Evolutionary conservation across 2,888 invertebrate genomes (phyloP).

Genomic region (Pachycephus smyrnensis): DNA sequence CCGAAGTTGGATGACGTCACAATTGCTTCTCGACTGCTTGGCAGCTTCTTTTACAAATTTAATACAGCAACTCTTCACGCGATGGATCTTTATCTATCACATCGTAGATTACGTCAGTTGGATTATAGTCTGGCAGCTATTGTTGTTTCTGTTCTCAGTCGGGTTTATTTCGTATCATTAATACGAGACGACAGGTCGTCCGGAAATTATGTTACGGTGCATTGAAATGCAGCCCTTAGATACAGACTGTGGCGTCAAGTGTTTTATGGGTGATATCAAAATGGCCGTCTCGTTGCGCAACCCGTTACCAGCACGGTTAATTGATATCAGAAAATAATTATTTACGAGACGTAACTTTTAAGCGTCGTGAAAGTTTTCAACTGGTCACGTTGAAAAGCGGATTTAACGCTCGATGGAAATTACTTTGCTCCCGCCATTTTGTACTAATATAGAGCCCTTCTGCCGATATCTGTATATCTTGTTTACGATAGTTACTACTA

Average conservation of each 20-base stretch:
- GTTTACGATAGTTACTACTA: not conserved
- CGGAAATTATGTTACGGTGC: not conserved
- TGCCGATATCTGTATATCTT: not conserved
- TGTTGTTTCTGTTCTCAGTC: constrained; percentile 21
- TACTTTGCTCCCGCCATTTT: not conserved
- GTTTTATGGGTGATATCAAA: not conserved
- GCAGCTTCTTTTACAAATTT: too few species aligned
- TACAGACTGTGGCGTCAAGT: not conserved
- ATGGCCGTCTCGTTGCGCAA: not conserved
- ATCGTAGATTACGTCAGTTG: not conserved
- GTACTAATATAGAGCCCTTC: not conserved
- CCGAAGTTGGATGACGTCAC: too few species aligned
- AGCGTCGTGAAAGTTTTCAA: not conserved
- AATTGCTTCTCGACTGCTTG: too few species aligned
- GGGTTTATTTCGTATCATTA: constrained; percentile 27
- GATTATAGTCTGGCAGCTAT: not conserved
- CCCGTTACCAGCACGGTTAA: not conserved
- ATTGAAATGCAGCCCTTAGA: not conserved
- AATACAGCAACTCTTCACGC: too few species aligned
- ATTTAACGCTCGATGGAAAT: not conserved
- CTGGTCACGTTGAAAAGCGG: not conserved
- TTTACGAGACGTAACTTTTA: not conserved
- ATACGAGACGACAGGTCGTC: constrained; percentile 15
- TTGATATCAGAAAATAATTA: not conserved
- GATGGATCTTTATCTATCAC: not conserved